Base-by-base conservation (phyloP, 2,888 invertebrate genomes). In the Heteromurus nitidus region DNA sequence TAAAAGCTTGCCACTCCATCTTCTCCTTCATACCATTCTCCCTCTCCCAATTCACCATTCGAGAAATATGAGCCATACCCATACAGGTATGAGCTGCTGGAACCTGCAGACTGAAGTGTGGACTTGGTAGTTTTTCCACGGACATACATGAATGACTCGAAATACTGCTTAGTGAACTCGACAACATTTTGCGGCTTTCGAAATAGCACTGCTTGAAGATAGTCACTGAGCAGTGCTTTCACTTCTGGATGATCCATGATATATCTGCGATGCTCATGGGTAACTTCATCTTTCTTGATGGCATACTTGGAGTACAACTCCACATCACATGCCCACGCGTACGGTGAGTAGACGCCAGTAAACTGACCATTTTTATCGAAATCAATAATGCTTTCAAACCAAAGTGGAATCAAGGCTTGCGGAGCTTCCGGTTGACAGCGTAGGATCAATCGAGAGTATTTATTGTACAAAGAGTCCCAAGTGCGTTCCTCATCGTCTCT, bases 241-340 rank as follows among this genome's bases (percentile, higher is more conserved):
- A 87, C 69, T 31, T 82, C 80, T 2, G 87, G 86, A 74, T 86
- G 82, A n/a, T 84, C 83, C 11, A 85, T 44, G 24, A 87, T 74
- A 53, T 86, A 87, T 18, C 82, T 64, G 26, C 84, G 83, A 36
- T 84, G 42, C 9, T 82, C 68, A 47, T 82, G 69, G 16, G 77
- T 73, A 9, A 82, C n/a, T 20, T 84, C 74, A 9, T 85, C 83
- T 67, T 83, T 85, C 53, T 84, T 82, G 3, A 80, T 47, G 11
- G 77, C 44, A 36, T 85, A 87, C 55, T 85, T 84, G 13, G 86
- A 81, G 73, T 86, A 83, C 18, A 87, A 68, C 31, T 87, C 86
- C 36, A 79, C 64, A 60, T 87, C 86, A 83, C 87, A 87, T 9
- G 85, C 85, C 87, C 86, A 80, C 53, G 75, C 50, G 74, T 77